Evolutionary conservation across 2,888 invertebrate species (phyloP).

Genomic region (Megalurothrips usitatus): DNA sequence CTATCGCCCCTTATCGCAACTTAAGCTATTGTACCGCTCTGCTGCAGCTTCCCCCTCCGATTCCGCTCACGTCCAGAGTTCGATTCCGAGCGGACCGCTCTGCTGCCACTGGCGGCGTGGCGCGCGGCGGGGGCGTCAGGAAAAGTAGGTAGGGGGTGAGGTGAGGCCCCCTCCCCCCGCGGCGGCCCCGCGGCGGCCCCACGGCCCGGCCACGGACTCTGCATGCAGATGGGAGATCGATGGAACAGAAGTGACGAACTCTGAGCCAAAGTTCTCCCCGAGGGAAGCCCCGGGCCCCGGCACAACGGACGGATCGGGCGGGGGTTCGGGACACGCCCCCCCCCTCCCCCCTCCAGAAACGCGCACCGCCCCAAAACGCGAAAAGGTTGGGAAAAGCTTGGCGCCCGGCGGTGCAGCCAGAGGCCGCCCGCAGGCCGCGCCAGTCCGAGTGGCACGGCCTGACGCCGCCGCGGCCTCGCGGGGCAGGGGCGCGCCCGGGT

Average conservation of each 20-base stretch:
- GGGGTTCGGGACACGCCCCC: not conserved
- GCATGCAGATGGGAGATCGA: conserved; percentile 25
- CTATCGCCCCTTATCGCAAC: conserved; percentile 17
- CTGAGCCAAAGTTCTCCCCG: conserved; percentile 14
- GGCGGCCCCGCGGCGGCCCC: too few species aligned
- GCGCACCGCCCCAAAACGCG: too few species aligned
- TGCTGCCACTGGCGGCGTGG: not conserved
- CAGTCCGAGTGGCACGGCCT: not conserved
- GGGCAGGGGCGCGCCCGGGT: not conserved
- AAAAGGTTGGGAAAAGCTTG: too few species aligned
- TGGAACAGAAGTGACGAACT: conserved; percentile 26
- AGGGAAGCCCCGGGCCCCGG: not conserved
- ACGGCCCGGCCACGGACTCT: not conserved
- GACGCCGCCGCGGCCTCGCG: not conserved
- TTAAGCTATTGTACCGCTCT: conserved; percentile 22
- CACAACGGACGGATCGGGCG: not conserved
- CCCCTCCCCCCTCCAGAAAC: too few species aligned
- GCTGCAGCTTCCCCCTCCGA: not conserved
- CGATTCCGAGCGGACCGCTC: conserved; percentile 9
- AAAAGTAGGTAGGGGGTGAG: not conserved
- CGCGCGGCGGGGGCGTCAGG: not conserved
- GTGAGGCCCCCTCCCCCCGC: too few species aligned
- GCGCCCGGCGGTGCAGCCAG: too few species aligned
- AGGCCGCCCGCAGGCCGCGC: not conserved
- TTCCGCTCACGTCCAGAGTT: conserved; percentile 24